Conservation (phyloP, 1,140 invertebrate genomes). For the Metopolophium dirhodum region DNA sequence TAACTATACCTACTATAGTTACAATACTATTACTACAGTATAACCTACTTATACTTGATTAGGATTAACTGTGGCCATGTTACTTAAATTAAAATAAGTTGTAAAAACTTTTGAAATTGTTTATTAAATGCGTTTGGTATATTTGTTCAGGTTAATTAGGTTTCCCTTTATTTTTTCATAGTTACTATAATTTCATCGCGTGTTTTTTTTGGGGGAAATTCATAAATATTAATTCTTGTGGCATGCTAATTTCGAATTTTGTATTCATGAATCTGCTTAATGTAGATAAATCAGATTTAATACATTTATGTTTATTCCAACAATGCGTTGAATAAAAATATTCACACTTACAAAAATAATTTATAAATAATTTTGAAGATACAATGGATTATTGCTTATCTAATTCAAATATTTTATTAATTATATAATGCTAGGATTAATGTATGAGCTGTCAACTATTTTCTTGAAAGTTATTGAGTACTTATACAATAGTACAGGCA, state of each 20-base stretch:
- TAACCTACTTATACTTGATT: neutral
- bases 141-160: neutral
- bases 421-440: neutral
- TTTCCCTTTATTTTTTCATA: constrained; percentile 3
- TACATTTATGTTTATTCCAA: constrained; percentile 56
- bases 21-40: neutral
- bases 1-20: neutral
- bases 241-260: neutral
- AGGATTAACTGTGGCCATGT: neutral
- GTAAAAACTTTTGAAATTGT: neutral
- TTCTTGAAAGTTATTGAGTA: neutral
- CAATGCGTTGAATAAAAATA: neutral
- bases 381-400: neutral
- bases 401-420: neutral
- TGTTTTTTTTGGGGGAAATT: neutral
- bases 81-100: neutral
- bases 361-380: neutral
- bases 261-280: constrained; percentile 3
- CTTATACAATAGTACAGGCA: neutral
- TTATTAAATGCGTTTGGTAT: neutral
- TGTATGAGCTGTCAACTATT: neutral
- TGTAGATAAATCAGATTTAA: constrained; percentile 3
- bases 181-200: neutral
- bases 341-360: neutral
- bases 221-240: constrained; percentile 1